A percentile compares a stretch with the other conserved stretches of the same genome.
Evolutionary conservation across 1,140 invertebrate genomes (phyloP).

Genomic region (Hypothenemus hampei): DNA sequence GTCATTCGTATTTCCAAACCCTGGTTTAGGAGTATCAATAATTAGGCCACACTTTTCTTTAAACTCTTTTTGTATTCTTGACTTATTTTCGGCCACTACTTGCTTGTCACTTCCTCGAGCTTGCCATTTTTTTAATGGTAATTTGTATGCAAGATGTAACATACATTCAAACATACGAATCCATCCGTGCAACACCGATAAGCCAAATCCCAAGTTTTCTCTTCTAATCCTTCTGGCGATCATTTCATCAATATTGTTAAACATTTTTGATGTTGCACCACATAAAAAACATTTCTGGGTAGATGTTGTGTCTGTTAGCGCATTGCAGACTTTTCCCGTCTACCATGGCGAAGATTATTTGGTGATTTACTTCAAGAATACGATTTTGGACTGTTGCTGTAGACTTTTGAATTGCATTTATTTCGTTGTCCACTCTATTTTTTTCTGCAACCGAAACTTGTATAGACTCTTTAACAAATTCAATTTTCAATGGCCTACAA

Average conservation of each 20-base stretch:
- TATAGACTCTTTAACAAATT: constrained; percentile 35
- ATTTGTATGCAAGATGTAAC: constrained; percentile 28
- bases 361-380: constrained; percentile 29
- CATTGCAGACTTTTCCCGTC: constrained; percentile 46
- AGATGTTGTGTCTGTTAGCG: constrained; percentile 41
- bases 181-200: constrained; percentile 30
- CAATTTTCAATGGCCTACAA: constrained; percentile 37
- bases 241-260: constrained; percentile 39
- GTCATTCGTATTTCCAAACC: too few species aligned
- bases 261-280: too few species aligned
- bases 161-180: constrained; percentile 44
- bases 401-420: neutral
- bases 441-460: constrained; percentile 36
- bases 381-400: neutral
- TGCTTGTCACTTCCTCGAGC: neutral
- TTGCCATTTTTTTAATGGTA: too few species aligned
- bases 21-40: too few species aligned
- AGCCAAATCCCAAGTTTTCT: constrained; percentile 31
- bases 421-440: constrained; percentile 29
- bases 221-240: constrained; percentile 24
- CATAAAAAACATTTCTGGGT: too few species aligned
- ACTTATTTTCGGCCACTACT: too few species aligned
- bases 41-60: too few species aligned
- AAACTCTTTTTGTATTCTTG: too few species aligned
- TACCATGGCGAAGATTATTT: constrained; percentile 42